A percentile compares a stretch with the other conserved stretches of the same genome.
Conservation (phyloP, 1,140 invertebrate genomes). For the Caenorhabditis tropicalis region DNA sequence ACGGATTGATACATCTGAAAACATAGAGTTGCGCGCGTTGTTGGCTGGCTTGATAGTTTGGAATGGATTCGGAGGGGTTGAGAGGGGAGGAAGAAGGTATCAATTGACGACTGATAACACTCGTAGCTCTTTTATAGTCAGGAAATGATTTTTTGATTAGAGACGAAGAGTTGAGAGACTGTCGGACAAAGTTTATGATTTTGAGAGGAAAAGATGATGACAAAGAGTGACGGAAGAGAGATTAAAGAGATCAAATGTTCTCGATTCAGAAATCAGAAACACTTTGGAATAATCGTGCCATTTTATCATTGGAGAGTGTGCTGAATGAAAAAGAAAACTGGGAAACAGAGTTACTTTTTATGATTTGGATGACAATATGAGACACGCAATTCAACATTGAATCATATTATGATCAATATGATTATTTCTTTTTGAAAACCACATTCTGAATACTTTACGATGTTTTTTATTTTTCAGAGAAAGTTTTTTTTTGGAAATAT, state of each 20-base stretch:
- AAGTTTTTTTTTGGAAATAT: no score
- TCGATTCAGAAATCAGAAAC: not conserved
- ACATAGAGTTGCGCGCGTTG: not conserved
- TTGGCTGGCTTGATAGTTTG: not conserved
- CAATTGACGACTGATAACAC: not conserved
- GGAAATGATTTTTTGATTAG: slow-evolving; percentile 30
- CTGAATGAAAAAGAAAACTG: no score
- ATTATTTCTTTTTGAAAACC: no score
- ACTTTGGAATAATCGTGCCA: not conserved
- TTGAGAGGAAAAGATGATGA: slow-evolving; percentile 6
- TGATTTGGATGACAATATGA: no score
- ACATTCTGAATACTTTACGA: no score
- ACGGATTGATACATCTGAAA: not conserved
- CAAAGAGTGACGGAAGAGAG: not conserved
- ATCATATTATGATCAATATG: no score
- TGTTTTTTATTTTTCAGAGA: no score
- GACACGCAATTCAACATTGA: no score
- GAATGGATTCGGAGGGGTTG: not conserved
- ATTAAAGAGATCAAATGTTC: not conserved
- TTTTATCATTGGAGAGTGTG: not conserved
- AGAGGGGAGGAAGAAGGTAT: not conserved
- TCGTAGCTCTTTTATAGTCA: not conserved
- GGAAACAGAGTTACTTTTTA: no score
- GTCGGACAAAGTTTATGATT: slow-evolving; percentile 9
- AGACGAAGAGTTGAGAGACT: slow-evolving; percentile 16